A percentile compares a stretch with the other conserved stretches of the same genome.
phyloP scores from a whole-genome alignment of 1,140 invertebrate species.

The Pseudomyrmex flavicornis region DNA sequence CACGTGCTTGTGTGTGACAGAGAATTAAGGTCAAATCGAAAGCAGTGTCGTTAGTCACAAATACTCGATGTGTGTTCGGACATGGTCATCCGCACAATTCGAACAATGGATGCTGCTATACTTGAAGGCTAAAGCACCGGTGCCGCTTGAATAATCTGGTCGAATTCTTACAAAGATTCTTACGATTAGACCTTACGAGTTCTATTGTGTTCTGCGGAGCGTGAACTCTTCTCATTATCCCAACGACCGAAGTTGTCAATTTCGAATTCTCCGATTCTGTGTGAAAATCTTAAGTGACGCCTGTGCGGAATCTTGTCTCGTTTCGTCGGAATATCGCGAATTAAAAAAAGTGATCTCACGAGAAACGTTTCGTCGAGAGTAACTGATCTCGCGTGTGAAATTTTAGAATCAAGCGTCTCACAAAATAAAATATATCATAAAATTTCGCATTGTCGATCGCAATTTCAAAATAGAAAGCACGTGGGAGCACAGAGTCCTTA shows the following conservation, averaged over 20 bases:
- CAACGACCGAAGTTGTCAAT: background rate
- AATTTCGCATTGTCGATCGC: no score
- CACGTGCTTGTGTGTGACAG: background rate
- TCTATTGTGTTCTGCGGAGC: slow-evolving; percentile 4
- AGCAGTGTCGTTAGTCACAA: slow-evolving; percentile 36
- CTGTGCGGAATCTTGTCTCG: background rate
- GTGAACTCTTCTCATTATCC: slow-evolving; percentile 30
- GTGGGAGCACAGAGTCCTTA: no score
- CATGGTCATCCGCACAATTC: slow-evolving; percentile 39
- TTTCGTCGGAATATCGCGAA: background rate
- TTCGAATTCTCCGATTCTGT: slow-evolving; percentile 1
- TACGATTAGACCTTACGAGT: slow-evolving; percentile 27
- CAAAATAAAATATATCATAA: no score
- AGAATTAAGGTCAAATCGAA: slow-evolving; percentile 18
- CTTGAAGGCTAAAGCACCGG: slow-evolving; percentile 50
- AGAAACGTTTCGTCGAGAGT: no score
- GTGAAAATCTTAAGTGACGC: background rate
- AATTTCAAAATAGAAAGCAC: no score
- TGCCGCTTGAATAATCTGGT: slow-evolving; percentile 46
- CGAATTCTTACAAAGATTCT: slow-evolving; percentile 28
- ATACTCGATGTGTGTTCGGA: slow-evolving; percentile 24
- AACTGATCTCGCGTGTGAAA: no score
- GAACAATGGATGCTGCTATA: slow-evolving; percentile 47
- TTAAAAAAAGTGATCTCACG: no score
- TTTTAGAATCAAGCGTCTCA: no score